These are phyloP conservation scores for Hydrozoanthus gracilis DNA, from an alignment of 92 coral and sea anemone species.

Conservation along the genomic window DNA sequence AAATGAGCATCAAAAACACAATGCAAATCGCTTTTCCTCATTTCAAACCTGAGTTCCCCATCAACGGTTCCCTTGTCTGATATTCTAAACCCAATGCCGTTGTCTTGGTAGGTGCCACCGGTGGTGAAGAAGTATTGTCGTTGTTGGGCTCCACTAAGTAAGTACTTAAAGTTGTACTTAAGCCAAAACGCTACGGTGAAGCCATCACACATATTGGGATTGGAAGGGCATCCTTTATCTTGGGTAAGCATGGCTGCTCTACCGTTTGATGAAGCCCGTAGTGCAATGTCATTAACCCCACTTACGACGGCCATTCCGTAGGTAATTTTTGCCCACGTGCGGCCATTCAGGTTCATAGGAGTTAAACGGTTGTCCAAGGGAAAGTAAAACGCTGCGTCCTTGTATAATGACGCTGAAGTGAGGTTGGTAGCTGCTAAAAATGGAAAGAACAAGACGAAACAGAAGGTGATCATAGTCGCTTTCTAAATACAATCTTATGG, in stretches of 20 bases:
- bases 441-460: no score
- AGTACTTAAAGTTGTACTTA: neutral
- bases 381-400: slow-evolving; percentile 14
- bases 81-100: slow-evolving; percentile 29
- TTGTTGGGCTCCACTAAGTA: neutral
- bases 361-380: slow-evolving; percentile 11
- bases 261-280: neutral
- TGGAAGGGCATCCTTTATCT: slow-evolving; percentile 25
- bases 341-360: slow-evolving; percentile 17
- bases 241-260: neutral
- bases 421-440: neutral
- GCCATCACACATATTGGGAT: slow-evolving; percentile 28
- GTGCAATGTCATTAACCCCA: slow-evolving; percentile 32
- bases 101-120: neutral
- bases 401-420: slow-evolving; percentile 18
- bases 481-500: no score
- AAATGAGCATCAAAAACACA: neutral
- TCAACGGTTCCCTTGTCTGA: neutral
- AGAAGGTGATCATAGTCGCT: no score
- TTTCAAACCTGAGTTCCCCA: neutral
- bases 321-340: neutral
- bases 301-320: neutral
- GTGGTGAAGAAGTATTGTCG: neutral
- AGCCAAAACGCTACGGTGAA: slow-evolving; percentile 29
- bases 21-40: slow-evolving; percentile 9